These are phyloP conservation scores for Drosophila triauraria DNA, from an alignment of 1,140 invertebrate genomes.

Conservation along the genomic window DNA sequence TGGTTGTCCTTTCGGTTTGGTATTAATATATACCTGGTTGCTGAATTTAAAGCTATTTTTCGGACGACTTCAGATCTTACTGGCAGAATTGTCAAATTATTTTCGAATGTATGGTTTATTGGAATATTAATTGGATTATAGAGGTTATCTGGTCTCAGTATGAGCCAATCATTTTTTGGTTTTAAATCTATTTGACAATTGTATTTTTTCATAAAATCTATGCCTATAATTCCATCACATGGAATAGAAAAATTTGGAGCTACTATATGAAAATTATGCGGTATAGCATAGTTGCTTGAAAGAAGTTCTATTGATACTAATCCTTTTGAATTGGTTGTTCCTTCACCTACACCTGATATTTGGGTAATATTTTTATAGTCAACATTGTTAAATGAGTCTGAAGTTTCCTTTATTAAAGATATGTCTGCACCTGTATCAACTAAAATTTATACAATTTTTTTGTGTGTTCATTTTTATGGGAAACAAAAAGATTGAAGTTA, in stretches of 20 bases:
- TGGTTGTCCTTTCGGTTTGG: too few relatives aligned
- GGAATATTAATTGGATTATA: conserved; percentile 2
- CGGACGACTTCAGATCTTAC: not conserved
- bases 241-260: not conserved
- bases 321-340: not conserved
- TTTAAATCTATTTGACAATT: conserved; percentile 16
- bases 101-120: conserved; percentile 1
- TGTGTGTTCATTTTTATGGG: not conserved
- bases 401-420: conserved; percentile 5
- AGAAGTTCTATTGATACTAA: too few relatives aligned
- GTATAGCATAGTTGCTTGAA: not conserved
- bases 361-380: conserved; percentile 3
- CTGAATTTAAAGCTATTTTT: too few relatives aligned
- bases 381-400: not conserved
- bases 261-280: conserved; percentile 6
- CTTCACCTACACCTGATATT: not conserved
- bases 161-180: not conserved
- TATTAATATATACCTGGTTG: too few relatives aligned
- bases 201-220: conserved; percentile 11
- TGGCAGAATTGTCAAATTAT: conserved; percentile 1
- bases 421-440: not conserved
- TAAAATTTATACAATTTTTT: not conserved
- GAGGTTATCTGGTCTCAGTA: not conserved
- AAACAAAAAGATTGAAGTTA: too few relatives aligned
- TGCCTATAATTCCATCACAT: conserved; percentile 4